Evolutionary conservation across 2,888 invertebrate genomes (phyloP).

Genomic region (Bembecia ichneumoniformis): DNA sequence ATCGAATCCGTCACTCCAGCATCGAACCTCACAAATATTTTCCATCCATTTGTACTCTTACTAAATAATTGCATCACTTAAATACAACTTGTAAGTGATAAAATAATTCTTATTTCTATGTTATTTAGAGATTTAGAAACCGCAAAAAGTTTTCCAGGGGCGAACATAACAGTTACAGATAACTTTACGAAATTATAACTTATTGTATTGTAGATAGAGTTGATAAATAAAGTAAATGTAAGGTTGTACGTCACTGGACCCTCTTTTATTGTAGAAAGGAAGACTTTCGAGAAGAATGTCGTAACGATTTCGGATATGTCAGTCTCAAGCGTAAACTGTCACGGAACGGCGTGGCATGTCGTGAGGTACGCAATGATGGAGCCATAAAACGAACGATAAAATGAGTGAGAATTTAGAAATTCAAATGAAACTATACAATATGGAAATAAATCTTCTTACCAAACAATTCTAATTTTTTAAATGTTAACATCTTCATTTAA

Average conservation of each 20-base stretch:
- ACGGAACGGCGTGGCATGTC: constrained; percentile 28
- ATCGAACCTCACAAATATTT: constrained; percentile 37
- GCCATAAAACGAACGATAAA: constrained; percentile 25
- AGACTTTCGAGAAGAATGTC: constrained; percentile 60
- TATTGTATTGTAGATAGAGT: background rate
- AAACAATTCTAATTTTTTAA: too few species aligned
- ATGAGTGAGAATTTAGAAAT: background rate
- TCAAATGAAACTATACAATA: too few species aligned
- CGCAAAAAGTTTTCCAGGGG: background rate
- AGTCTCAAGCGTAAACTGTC: constrained; percentile 51
- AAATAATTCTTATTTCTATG: constrained; percentile 17
- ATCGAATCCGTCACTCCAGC: constrained; percentile 42
- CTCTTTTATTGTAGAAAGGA: constrained; percentile 43
- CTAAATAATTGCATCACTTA: constrained; percentile 2
- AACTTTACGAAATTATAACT: background rate
- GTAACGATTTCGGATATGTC: constrained; percentile 64
- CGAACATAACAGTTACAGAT: too few species aligned
- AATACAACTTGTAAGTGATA: constrained; percentile 8
- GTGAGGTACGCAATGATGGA: constrained; percentile 21
- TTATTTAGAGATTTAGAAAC: background rate
- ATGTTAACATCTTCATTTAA: too few species aligned
- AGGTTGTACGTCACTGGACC: constrained; percentile 23
- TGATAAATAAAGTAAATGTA: background rate
- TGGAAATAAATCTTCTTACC: too few species aligned
- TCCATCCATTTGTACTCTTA: constrained; percentile 14